phyloP scores from a whole-genome alignment of 2,797 vertebrate genomes.

The Iguana delicatissima region DNA sequence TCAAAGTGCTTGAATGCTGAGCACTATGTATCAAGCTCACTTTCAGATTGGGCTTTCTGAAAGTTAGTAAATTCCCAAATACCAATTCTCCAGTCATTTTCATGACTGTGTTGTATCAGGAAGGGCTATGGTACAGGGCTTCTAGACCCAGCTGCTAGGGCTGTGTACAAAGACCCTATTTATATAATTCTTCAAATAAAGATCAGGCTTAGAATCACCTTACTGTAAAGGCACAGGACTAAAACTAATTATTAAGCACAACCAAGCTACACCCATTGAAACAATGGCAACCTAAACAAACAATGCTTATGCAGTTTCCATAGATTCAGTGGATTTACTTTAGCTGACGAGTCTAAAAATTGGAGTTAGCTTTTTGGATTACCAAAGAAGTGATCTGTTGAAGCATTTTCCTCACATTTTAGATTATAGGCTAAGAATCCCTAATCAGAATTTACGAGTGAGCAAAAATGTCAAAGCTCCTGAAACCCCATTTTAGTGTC shows the following conservation, averaged over 20 bases:
- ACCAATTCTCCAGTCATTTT: not conserved
- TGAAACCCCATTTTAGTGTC: not conserved
- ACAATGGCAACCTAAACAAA: too few species aligned
- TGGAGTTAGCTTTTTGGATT: not conserved
- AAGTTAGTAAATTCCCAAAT: slow-evolving; percentile 1
- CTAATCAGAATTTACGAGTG: too few species aligned
- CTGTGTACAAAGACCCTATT: not conserved
- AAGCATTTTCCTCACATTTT: too few species aligned
- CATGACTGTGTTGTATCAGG: not conserved
- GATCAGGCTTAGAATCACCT: not conserved
- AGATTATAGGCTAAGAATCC: too few species aligned
- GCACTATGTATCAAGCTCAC: not conserved
- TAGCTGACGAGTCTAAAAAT: too few species aligned
- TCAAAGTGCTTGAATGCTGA: not conserved
- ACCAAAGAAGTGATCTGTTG: not conserved
- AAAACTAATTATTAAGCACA: too few species aligned
- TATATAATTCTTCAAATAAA: not conserved
- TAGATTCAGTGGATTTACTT: too few species aligned
- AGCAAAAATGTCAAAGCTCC: too few species aligned
- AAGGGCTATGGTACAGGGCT: not conserved
- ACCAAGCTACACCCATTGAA: too few species aligned
- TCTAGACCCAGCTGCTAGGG: not conserved
- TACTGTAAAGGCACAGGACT: not conserved
- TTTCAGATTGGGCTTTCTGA: slow-evolving; percentile 2
- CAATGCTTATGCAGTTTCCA: too few species aligned